phyloP scores from a whole-genome alignment of 1,140 invertebrate genomes.

The Caenorhabditis briggsae region DNA sequence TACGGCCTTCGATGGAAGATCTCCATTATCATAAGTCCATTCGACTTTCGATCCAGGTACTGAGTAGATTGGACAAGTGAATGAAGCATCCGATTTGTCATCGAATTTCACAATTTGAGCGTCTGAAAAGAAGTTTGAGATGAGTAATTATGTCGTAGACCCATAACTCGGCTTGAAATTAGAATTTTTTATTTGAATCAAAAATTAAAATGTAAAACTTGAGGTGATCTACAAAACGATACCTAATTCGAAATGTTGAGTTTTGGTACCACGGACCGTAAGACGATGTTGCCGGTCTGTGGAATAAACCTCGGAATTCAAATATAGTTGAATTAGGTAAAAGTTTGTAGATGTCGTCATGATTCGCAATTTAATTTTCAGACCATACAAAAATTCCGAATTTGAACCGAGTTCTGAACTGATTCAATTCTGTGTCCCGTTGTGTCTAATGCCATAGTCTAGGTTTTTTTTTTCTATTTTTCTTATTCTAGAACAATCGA shows the following conservation, averaged over 20 bases:
- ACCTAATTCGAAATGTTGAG: too few species aligned
- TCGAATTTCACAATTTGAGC: slow-evolving; percentile 72
- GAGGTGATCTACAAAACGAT: too few species aligned
- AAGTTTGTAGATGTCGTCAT: too few species aligned
- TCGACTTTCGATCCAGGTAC: slow-evolving; percentile 74
- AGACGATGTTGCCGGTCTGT: too few species aligned
- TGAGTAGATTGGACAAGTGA: slow-evolving; percentile 76
- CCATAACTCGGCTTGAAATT: neutral
- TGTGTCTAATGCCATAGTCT: slow-evolving; percentile 11
- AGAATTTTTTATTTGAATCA: neutral
- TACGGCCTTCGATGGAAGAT: slow-evolving; percentile 72
- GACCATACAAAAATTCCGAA: too few species aligned
- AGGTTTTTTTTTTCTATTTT: neutral
- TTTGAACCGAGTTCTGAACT: too few species aligned
- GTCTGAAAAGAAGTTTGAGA: slow-evolving; percentile 67
- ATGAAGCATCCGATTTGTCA: slow-evolving; percentile 73
- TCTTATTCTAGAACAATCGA: neutral
- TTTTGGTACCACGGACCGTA: too few species aligned
- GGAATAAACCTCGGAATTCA: too few species aligned
- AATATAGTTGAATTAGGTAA: too few species aligned
- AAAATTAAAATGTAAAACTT: too few species aligned
- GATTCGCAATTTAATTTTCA: neutral
- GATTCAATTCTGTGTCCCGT: neutral
- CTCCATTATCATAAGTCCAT: slow-evolving; percentile 69
- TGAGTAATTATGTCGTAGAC: too few species aligned